A percentile compares a stretch with the other conserved stretches of the same genome.
phyloP scores from a whole-genome alignment of 2,113 vertebrate genomes.

The Mormoops blainvillei region DNA sequence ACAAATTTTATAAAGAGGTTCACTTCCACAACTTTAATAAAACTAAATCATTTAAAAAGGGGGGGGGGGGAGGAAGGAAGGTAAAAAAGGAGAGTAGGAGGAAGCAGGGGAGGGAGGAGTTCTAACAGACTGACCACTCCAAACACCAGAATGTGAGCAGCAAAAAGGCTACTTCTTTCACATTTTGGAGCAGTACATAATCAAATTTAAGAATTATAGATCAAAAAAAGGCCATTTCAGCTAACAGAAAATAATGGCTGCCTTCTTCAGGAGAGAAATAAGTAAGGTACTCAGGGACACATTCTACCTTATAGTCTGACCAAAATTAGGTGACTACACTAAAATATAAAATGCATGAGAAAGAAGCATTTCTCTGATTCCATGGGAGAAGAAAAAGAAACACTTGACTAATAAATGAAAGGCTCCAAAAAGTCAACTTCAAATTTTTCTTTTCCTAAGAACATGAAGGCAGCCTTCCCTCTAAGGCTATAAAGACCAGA shows the following conservation, averaged over 20 bases:
- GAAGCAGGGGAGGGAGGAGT: neutral
- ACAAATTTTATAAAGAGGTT: neutral
- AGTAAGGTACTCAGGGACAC: neutral
- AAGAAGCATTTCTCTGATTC: slow-evolving; percentile 6
- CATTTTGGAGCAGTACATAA: slow-evolving; percentile 10
- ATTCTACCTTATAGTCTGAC: neutral
- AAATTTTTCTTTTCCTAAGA: slow-evolving; percentile 8
- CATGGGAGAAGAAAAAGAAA: neutral
- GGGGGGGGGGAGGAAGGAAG: neutral
- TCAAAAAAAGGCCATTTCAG: neutral
- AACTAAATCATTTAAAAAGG: slow-evolving; percentile 10
- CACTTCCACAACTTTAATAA: neutral
- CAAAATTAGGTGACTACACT: slow-evolving; percentile 16
- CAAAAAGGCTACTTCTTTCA: neutral
- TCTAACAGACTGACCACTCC: slow-evolving; percentile 6
- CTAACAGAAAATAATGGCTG: slow-evolving; percentile 27
- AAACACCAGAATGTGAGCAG: neutral
- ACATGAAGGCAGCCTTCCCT: neutral
- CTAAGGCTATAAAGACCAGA: neutral
- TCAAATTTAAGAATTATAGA: slow-evolving; percentile 12
- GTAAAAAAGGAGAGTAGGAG: neutral
- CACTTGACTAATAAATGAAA: neutral
- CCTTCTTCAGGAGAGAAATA: slow-evolving; percentile 30
- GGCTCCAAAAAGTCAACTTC: neutral
- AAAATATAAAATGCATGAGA: neutral